phyloP scores from a whole-genome alignment of 2,888 invertebrate genomes.

The Cephus spinipes region DNA sequence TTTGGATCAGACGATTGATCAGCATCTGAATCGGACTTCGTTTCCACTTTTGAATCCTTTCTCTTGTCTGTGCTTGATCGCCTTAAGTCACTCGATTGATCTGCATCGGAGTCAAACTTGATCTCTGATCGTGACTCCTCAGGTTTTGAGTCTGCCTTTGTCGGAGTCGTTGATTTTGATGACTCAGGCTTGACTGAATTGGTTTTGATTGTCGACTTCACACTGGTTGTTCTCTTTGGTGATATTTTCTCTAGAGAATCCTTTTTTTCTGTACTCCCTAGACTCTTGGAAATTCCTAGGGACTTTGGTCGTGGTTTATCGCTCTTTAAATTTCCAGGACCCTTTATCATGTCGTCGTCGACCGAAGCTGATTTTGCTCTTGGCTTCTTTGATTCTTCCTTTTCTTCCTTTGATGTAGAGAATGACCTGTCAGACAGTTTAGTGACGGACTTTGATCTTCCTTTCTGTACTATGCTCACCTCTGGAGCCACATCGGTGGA shows the following conservation, averaged over 20 bases:
- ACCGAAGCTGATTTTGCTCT: constrained; percentile 61
- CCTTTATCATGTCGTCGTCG: constrained; percentile 60
- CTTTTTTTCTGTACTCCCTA: constrained; percentile 58
- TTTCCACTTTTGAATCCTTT: constrained; percentile 13
- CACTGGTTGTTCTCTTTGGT: constrained; percentile 49
- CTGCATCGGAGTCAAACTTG: constrained; percentile 43
- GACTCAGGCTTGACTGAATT: constrained; percentile 69
- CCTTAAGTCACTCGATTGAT: constrained; percentile 72
- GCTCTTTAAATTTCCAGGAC: constrained; percentile 36
- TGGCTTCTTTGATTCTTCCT: constrained; percentile 50
- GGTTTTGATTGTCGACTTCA: constrained; percentile 72
- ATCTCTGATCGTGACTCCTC: constrained; percentile 14
- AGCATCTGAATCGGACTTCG: constrained; percentile 21
- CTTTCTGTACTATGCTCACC: constrained; percentile 63
- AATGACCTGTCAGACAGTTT: constrained; percentile 55
- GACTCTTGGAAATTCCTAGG: constrained; percentile 62
- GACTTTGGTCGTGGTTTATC: constrained; percentile 61
- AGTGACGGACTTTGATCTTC: constrained; percentile 61
- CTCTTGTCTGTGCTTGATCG: constrained; percentile 48
- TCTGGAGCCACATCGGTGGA: constrained; percentile 61
- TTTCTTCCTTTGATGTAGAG: constrained; percentile 53
- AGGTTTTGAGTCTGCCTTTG: constrained; percentile 3
- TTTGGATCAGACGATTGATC: constrained; percentile 73
- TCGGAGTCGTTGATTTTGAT: background rate
- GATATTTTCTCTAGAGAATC: constrained; percentile 60